Conservation (phyloP, 2,888 invertebrate genomes). For the Pardosa pseudoannulata region DNA sequence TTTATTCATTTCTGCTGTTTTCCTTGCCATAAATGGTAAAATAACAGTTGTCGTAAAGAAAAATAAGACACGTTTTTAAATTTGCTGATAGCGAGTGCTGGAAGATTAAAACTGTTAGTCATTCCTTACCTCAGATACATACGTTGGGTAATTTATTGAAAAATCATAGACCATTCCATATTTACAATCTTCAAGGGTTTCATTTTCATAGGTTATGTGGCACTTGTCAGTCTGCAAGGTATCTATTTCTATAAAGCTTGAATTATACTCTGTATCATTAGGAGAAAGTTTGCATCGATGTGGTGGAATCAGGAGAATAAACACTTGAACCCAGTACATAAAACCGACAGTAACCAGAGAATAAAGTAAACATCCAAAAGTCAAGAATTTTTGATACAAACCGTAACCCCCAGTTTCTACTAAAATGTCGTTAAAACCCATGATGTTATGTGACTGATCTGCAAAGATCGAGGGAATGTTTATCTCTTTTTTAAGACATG, state of each 20-base stretch:
- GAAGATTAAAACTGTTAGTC: no score
- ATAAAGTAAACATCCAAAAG: neutral
- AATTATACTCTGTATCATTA: neutral
- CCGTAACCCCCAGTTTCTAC: conserved; percentile 9
- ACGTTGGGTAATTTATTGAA: neutral
- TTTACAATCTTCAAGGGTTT: neutral
- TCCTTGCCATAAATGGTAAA: no score
- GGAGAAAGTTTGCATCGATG: conserved; percentile 6
- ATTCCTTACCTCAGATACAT: neutral
- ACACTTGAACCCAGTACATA: conserved; percentile 13
- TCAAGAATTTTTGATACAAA: neutral
- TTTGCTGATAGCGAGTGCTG: no score
- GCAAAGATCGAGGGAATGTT: no score
- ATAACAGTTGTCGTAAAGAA: no score
- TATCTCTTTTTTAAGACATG: no score
- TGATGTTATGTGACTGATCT: no score
- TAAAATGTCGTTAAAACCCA: conserved; percentile 19
- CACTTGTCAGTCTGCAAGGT: neutral
- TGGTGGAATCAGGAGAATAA: conserved; percentile 13
- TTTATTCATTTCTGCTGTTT: no score
- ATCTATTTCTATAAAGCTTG: neutral
- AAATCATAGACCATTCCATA: conserved; percentile 20
- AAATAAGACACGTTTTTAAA: no score
- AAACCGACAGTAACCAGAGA: neutral
- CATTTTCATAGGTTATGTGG: neutral